A percentile compares a stretch with the other conserved stretches of the same genome.
phyloP scores from a whole-genome alignment of 2,888 invertebrate genomes.

The Habroteleia sp. region DNA sequence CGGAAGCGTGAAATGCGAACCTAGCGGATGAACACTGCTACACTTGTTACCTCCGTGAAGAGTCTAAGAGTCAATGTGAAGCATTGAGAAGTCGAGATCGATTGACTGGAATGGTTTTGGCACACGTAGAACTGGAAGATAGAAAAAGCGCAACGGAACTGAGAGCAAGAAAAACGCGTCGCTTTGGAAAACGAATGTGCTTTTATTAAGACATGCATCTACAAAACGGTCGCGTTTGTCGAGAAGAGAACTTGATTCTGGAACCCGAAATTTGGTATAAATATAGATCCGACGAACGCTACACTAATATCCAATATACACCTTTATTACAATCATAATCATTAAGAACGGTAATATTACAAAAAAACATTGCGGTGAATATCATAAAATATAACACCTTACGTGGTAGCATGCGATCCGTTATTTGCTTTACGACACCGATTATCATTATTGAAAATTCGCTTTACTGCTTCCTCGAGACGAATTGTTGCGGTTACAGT shows the following conservation, averaged over 20 bases:
- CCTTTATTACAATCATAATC: conserved; percentile 47
- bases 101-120: conserved; percentile 27
- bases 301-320: conserved; percentile 46
- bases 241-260: conserved; percentile 37
- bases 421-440: conserved; percentile 39
- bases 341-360: conserved; percentile 43
- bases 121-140: conserved; percentile 36
- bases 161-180: conserved; percentile 8
- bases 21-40: too few species aligned
- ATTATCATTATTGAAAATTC: conserved; percentile 38
- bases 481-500: too few species aligned
- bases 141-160: conserved; percentile 8
- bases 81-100: too few species aligned
- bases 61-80: too few species aligned
- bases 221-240: conserved; percentile 26
- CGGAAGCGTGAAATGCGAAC: too few species aligned
- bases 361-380: conserved; percentile 46
- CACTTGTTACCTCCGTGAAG: too few species aligned
- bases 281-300: conserved; percentile 37
- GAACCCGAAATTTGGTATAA: conserved; percentile 46
- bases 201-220: conserved; percentile 23
- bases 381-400: conserved; percentile 40
- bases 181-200: conserved; percentile 17
- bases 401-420: conserved; percentile 32
- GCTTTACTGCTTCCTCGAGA: too few species aligned